Evolutionary conservation across 2,888 invertebrate genomes (phyloP).

Genomic region (Drosophila nigricruria): DNA sequence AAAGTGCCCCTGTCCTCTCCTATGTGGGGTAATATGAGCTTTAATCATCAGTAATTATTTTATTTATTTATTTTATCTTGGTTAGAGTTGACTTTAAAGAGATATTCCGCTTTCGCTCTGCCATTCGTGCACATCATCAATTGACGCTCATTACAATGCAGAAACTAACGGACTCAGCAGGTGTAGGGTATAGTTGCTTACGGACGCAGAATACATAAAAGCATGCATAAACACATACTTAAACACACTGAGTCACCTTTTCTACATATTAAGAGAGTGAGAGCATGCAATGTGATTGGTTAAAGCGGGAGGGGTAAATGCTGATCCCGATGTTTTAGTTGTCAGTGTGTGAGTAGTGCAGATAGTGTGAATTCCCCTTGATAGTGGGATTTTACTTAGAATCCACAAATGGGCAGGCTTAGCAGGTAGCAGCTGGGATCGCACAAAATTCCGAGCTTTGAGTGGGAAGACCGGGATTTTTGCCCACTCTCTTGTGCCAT

Average conservation of each 20-base stretch:
- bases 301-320: background rate
- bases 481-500: background rate
- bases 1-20: background rate
- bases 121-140: too few relatives aligned
- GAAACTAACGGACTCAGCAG: background rate
- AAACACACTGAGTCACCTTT: background rate
- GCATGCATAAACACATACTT: background rate
- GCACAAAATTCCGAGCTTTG: too few relatives aligned
- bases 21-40: conserved; percentile 2
- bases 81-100: background rate
- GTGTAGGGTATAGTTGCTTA: background rate
- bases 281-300: background rate
- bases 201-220: background rate
- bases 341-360: background rate
- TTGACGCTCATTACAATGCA: background rate
- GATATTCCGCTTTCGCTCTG: background rate
- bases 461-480: too few relatives aligned
- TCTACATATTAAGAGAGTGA: background rate
- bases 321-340: background rate
- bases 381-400: background rate
- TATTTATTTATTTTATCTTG: conserved; percentile 14
- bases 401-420: background rate
- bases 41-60: conserved; percentile 17
- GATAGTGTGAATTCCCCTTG: background rate
- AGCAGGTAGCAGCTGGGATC: background rate